Base-by-base conservation (phyloP, 2,113 vertebrate species). In the Hypomesus transpacificus region DNA sequence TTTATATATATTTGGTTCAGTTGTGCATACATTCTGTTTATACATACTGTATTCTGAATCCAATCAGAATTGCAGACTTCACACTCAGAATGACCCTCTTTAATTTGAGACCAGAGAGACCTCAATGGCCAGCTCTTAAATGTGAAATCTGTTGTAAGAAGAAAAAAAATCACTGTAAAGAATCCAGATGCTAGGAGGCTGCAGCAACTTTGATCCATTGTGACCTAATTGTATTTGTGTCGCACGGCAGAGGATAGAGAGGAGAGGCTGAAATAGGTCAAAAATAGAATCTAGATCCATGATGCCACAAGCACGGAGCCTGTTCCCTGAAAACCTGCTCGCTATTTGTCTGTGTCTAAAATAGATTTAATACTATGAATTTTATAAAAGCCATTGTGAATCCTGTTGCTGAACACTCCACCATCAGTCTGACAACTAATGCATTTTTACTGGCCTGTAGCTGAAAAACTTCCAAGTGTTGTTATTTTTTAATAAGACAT, bases 181-280 rank as follows among this genome's bases (percentile, higher is more conserved):
- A 53, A 76, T 84, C 81, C 85, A 80, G 81, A 75, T 78, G 62
- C 70, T 62, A 28, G 39, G 46, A 24, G 18, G 26, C 61, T 4
- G 54, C 79, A 54, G 66, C 81, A 79, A 81, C 76, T 84, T 84
- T 87, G 76, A 86, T 88, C 84, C 76, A 69, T 80, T 77, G 79
- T 90, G 88, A 91, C 88, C 90, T 85, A 79, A 86, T 89, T 92
- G 83, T 76, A 50, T 82, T 73, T 62, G 71, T 82, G 77, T 73
- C 28, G 59, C 75, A 69, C 75, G 64, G 71, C 67, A 77, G 80
- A 88, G 82, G 74, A 85, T 75, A 71, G 71, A 61, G 79, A 80
- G 79, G 54, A 81, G 69, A 80, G 73, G 69, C 81, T 75, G 71
- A 89, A 91, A 84, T 82, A 86, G 84, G 87, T 80, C 84, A 91